Evolutionary conservation across 1,140 invertebrate genomes (phyloP).

Genomic region (Drosophila subobscura): DNA sequence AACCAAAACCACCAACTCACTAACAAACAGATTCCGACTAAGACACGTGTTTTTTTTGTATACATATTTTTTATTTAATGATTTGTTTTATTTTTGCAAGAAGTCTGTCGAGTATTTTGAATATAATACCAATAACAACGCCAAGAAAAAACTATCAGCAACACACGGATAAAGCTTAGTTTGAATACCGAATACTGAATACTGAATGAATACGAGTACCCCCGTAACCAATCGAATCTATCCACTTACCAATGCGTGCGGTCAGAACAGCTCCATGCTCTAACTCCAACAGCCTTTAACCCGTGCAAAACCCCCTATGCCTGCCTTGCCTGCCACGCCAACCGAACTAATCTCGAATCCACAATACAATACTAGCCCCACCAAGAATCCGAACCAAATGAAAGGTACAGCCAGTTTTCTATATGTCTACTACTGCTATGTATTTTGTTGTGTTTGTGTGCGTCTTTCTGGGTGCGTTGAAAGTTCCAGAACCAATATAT

Average conservation of each 20-base stretch:
- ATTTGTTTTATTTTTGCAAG: constrained; percentile 34
- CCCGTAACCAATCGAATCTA: neutral
- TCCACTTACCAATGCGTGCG: constrained; percentile 27
- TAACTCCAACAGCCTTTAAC: constrained; percentile 21
- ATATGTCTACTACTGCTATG: constrained; percentile 22
- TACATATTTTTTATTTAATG: constrained; percentile 23
- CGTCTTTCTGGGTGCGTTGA: constrained; percentile 59
- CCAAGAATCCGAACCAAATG: neutral
- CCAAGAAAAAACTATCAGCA: constrained; percentile 46
- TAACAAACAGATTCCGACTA: too few species aligned
- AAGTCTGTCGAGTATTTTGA: constrained; percentile 34
- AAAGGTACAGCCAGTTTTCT: constrained; percentile 24
- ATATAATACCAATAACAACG: constrained; percentile 42
- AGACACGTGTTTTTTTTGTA: constrained; percentile 2
- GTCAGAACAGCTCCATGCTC: constrained; percentile 28
- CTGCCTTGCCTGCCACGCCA: constrained; percentile 47
- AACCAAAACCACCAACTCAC: too few species aligned
- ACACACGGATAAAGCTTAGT: constrained; percentile 44
- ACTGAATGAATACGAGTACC: constrained; percentile 39
- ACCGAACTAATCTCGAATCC: constrained; percentile 48
- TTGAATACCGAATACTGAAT: too few species aligned
- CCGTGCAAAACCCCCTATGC: constrained; percentile 24
- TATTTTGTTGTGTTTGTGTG: constrained; percentile 56
- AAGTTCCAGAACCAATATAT: constrained; percentile 56
- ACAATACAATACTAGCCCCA: constrained; percentile 37